Evolutionary conservation across 2,797 vertebrate genomes (phyloP).

Genomic region (Gallirallus australis): DNA sequence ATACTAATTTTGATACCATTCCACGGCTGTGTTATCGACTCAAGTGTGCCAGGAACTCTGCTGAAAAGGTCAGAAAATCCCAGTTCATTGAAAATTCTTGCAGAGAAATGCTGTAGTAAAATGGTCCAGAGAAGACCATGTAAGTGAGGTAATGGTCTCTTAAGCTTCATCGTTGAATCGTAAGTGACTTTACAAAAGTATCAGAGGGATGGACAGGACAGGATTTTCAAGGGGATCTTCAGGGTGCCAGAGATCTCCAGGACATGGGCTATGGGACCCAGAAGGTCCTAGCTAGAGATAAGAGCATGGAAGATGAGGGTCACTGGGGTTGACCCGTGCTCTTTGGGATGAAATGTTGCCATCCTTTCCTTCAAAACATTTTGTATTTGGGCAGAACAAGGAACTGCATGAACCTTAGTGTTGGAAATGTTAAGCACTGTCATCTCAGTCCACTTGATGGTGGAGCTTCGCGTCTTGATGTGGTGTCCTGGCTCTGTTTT

Average conservation of each 20-base stretch:
- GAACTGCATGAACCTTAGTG: not conserved
- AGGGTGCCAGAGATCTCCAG: not conserved
- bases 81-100: not conserved
- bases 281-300: not conserved
- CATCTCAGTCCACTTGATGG: not conserved
- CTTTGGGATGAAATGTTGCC: not conserved
- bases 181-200: not conserved
- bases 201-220: not conserved
- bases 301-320: not conserved
- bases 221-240: not conserved
- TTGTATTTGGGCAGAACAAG: not conserved
- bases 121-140: not conserved
- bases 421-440: not conserved
- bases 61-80: not conserved
- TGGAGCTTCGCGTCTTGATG: fast-evolving
- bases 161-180: too few relatives aligned
- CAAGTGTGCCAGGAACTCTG: not conserved
- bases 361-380: fast-evolving
- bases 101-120: fast-evolving
- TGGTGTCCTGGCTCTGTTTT: not conserved
- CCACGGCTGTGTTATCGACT: not conserved
- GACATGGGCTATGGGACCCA: not conserved
- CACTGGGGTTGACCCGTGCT: fast-evolving
- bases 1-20: not conserved
- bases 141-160: too few relatives aligned